Conservation (phyloP, 2,797 vertebrate genomes). For the Epinephelus coioides region DNA sequence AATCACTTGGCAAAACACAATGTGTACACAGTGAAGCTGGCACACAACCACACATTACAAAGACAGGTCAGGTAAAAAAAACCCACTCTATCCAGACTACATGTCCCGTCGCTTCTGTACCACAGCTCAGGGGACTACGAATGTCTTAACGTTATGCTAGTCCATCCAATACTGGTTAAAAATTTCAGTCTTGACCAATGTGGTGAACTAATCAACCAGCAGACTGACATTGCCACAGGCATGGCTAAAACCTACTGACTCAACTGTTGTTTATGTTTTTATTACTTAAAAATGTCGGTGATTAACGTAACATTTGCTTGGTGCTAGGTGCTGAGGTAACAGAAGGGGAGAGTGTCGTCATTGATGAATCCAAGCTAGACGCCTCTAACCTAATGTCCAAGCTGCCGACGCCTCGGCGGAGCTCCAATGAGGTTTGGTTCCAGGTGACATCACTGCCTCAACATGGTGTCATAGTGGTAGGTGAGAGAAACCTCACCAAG, state of each 20-base stretch:
- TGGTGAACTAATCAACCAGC: too few relatives aligned
- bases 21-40: too few relatives aligned
- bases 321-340: slow-evolving; percentile 86
- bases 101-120: too few relatives aligned
- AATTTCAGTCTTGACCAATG: neutral
- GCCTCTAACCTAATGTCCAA: slow-evolving; percentile 91
- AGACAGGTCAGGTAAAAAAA: too few relatives aligned
- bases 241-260: neutral
- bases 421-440: slow-evolving; percentile 92
- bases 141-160: neutral
- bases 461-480: slow-evolving; percentile 88
- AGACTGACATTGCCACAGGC: neutral
- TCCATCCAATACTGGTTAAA: neutral
- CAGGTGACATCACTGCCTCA: slow-evolving; percentile 89
- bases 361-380: slow-evolving; percentile 89
- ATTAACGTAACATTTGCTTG: slow-evolving; percentile 11
- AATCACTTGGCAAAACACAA: too few relatives aligned
- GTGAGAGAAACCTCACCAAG: slow-evolving; percentile 90
- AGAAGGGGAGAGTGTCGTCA: slow-evolving; percentile 89
- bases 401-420: slow-evolving; percentile 83
- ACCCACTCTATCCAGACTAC: too few relatives aligned
- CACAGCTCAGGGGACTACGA: neutral
- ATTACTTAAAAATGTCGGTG: neutral
- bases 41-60: too few relatives aligned
- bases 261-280: neutral